Percentiles rank a stretch among this genome's conserved stretches.
Conservation (phyloP, 1,140 invertebrate species). For the Lepidostoma basale region DNA sequence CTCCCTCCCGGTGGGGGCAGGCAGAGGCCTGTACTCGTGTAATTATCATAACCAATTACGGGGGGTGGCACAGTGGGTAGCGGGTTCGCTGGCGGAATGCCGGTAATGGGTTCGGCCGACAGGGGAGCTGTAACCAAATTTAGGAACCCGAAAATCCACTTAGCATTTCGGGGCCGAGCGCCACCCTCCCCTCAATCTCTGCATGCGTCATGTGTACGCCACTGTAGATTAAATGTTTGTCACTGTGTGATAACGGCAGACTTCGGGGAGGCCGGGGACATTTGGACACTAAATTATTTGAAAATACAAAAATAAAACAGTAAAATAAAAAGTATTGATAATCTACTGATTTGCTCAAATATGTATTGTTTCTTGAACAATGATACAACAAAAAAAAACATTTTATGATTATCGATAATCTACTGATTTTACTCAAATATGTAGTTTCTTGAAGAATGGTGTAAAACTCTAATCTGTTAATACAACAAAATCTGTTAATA, state of each 20-base stretch:
- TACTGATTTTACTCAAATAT: no score
- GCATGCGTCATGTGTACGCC: constrained; percentile 20
- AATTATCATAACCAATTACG: constrained; percentile 26
- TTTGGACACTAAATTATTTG: no score
- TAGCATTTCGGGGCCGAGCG: constrained; percentile 29
- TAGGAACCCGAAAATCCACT: constrained; percentile 45
- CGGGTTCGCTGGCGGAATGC: constrained; percentile 18
- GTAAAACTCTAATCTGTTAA: no score
- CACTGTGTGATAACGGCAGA: background rate
- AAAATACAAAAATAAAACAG: no score
- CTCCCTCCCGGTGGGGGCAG: background rate
- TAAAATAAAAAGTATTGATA: no score
- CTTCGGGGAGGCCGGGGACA: background rate
- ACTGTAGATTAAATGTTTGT: constrained; percentile 21
- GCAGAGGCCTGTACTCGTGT: constrained; percentile 3
- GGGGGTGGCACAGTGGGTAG: constrained; percentile 1
- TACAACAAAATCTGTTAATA: no score
- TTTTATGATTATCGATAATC: no score
- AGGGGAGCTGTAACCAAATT: constrained; percentile 43
- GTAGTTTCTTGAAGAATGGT: no score
- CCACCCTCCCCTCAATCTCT: constrained; percentile 13
- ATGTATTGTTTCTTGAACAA: no score
- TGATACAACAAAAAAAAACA: no score
- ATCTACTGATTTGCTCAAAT: no score
- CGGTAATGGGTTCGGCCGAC: constrained; percentile 39